Evolutionary conservation across 2,113 vertebrate genomes (phyloP).

Genomic region (Fulica atra): DNA sequence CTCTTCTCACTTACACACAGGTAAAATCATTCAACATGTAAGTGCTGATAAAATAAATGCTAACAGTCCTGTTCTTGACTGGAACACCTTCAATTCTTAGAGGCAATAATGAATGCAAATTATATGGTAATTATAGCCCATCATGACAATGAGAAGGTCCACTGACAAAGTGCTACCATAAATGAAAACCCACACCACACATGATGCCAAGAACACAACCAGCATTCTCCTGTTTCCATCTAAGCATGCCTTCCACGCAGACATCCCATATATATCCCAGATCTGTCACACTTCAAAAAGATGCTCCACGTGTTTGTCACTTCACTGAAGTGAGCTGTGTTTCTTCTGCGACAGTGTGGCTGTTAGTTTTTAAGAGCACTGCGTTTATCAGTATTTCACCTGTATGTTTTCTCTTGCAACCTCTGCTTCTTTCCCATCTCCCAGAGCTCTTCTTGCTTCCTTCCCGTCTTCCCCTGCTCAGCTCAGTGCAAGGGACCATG

Average conservation of each 20-base stretch:
- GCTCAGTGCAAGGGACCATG: not conserved
- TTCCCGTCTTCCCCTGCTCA: not conserved
- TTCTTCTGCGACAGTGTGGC: not conserved
- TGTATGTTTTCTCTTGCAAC: not conserved
- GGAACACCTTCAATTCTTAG: not conserved
- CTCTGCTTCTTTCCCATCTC: not conserved
- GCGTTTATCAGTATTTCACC: not conserved
- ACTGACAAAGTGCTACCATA: not conserved
- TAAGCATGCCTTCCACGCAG: not conserved
- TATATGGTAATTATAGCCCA: not conserved
- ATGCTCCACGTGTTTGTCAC: not conserved
- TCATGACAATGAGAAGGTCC: not conserved
- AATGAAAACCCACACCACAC: not conserved
- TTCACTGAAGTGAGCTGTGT: not conserved
- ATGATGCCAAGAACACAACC: not conserved
- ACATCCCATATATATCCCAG: not conserved
- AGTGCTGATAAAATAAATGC: not conserved
- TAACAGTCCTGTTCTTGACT: not conserved
- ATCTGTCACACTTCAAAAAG: not conserved
- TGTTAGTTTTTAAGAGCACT: not conserved
- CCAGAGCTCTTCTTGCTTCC: not conserved
- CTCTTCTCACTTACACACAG: too few relatives aligned
- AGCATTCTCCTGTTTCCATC: not conserved
- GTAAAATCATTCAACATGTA: not conserved
- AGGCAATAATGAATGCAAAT: not conserved